Evolutionary conservation across 2,113 vertebrate genomes (phyloP).

Genomic region (Dicaeum eximium): DNA sequence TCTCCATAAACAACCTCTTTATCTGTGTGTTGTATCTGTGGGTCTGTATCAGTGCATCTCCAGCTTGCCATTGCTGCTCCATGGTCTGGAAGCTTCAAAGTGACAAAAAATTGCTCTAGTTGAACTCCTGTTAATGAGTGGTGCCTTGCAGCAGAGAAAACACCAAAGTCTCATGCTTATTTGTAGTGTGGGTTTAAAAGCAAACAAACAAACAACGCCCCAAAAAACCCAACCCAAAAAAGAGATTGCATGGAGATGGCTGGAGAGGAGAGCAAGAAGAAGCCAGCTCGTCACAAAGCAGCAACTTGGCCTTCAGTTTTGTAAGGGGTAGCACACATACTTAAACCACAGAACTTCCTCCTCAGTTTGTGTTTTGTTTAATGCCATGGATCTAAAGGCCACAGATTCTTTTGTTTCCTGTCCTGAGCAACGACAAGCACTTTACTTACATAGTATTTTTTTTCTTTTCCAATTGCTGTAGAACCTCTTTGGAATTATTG

Average conservation of each 20-base stretch:
- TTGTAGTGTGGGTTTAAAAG: background rate
- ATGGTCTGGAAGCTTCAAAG: constrained; percentile 12
- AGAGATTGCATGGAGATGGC: background rate
- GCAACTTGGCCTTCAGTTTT: constrained; percentile 26
- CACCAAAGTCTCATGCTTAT: constrained; percentile 52
- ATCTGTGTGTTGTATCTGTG: constrained; percentile 12
- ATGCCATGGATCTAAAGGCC: constrained; percentile 66
- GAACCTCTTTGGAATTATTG: constrained; percentile 59
- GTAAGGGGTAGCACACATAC: background rate
- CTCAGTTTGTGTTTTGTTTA: background rate
- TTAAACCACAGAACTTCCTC: background rate
- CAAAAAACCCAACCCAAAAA: background rate
- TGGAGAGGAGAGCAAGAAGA: background rate
- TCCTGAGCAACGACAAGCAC: constrained; percentile 71
- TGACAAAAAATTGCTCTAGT: background rate
- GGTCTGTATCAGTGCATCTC: background rate
- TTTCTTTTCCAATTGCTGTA: constrained; percentile 54
- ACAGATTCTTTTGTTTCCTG: constrained; percentile 56
- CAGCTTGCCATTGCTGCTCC: constrained; percentile 43
- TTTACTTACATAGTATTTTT: constrained; percentile 68
- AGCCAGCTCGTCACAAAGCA: background rate
- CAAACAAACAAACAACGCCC: background rate
- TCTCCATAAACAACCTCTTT: constrained; percentile 24
- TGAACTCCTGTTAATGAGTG: constrained; percentile 10
- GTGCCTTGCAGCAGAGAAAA: constrained; percentile 51